These are phyloP conservation scores for Limonius californicus DNA, from an alignment of 1,140 invertebrate species.

Conservation along the genomic window DNA sequence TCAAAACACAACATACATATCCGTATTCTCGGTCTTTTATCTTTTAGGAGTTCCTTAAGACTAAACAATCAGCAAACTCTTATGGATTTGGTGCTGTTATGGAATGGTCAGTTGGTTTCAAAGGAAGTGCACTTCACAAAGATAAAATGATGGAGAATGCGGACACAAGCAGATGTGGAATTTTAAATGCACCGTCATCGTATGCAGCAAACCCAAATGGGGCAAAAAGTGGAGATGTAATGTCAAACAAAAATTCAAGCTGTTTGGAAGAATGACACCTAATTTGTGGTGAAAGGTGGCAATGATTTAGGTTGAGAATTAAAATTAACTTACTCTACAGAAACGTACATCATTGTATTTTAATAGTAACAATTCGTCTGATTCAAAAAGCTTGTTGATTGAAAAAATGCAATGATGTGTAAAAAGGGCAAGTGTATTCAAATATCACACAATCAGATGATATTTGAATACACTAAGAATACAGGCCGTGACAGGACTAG, in stretches of 20 bases:
- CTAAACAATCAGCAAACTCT: background rate
- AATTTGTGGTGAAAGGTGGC: no score
- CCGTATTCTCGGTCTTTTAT: slow-evolving; percentile 8
- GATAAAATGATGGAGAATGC: slow-evolving; percentile 8
- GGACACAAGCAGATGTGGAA: slow-evolving; percentile 6
- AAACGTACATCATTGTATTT: no score
- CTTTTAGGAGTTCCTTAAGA: background rate
- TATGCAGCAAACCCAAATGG: background rate
- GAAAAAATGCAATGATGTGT: background rate
- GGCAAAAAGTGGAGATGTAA: background rate
- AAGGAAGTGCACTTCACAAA: background rate
- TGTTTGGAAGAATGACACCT: no score
- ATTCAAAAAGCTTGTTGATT: no score
- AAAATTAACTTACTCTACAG: no score
- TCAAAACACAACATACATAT: no score
- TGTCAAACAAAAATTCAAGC: no score
- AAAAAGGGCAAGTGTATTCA: background rate
- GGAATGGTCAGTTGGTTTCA: background rate
- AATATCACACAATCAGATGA: background rate
- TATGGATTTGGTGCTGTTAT: background rate
- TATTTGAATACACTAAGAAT: slow-evolving; percentile 1
- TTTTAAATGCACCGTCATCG: slow-evolving; percentile 1
- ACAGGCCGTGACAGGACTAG: slow-evolving; percentile 25
- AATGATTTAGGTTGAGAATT: no score
- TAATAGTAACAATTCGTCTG: no score